These are phyloP conservation scores for Oreonectes daqikongensis DNA, from an alignment of 2,797 vertebrate genomes.

Conservation along the genomic window DNA sequence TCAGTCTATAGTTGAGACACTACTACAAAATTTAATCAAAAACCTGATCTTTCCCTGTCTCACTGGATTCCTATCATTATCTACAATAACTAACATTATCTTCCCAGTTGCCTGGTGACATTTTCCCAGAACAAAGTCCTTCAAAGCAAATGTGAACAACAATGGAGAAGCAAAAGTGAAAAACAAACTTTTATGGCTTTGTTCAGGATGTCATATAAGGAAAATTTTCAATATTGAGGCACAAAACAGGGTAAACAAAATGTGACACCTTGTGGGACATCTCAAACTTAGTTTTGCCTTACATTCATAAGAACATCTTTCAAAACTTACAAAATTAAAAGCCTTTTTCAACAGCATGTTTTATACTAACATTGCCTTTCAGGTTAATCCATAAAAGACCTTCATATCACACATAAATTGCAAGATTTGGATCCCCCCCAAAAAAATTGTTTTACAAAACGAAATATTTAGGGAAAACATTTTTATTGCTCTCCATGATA, in stretches of 20 bases:
- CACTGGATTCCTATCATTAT: slow-evolving; percentile 30
- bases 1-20: slow-evolving; percentile 42
- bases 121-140: slow-evolving; percentile 15
- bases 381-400: slow-evolving; percentile 10
- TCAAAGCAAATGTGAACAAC: slow-evolving; percentile 7
- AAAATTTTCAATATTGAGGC: slow-evolving; percentile 30
- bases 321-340: slow-evolving; percentile 16
- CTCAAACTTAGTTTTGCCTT: slow-evolving; percentile 1
- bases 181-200: slow-evolving; percentile 55
- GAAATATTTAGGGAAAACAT: neutral
- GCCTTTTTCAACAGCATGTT: slow-evolving; percentile 13
- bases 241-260: slow-evolving; percentile 29
- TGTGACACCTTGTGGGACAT: neutral
- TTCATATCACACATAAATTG: slow-evolving; percentile 27
- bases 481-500: slow-evolving; percentile 7
- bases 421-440: neutral
- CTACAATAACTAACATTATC: slow-evolving; percentile 49
- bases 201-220: slow-evolving; percentile 35
- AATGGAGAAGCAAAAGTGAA: slow-evolving; percentile 42
- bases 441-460: neutral
- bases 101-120: slow-evolving; percentile 37
- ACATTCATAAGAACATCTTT: slow-evolving; percentile 32
- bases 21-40: slow-evolving; percentile 54
- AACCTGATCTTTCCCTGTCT: slow-evolving; percentile 27
- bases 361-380: neutral